phyloP scores from a whole-genome alignment of 2,888 invertebrate genomes.

The Achlya flavicornis region DNA sequence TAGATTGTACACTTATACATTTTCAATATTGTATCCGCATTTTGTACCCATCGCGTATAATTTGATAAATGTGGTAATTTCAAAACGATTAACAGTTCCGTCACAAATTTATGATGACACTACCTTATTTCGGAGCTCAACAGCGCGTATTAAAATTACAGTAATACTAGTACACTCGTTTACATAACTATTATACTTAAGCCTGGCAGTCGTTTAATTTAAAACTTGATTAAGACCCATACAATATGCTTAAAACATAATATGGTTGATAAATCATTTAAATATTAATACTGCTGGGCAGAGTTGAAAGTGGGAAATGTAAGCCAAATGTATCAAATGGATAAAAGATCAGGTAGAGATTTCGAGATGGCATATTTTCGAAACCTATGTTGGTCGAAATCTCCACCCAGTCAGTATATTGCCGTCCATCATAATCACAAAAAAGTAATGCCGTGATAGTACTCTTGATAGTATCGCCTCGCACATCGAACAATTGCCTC shows the following conservation, averaged over 20 bases:
- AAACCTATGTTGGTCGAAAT: too few species aligned
- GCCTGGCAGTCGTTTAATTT: neutral
- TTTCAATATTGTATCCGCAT: neutral
- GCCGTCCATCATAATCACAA: neutral
- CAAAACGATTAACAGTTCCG: neutral
- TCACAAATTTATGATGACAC: conserved; percentile 7
- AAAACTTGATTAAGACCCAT: too few species aligned
- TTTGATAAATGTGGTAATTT: neutral
- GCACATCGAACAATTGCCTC: too few species aligned
- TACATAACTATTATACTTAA: neutral
- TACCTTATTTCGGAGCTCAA: neutral
- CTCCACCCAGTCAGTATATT: too few species aligned
- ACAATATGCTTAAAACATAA: too few species aligned
- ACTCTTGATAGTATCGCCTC: too few species aligned
- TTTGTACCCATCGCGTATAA: neutral
- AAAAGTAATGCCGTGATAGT: too few species aligned
- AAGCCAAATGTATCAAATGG: neutral
- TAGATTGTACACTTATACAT: neutral
- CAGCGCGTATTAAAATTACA: neutral
- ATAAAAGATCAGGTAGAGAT: too few species aligned
- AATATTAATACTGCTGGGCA: too few species aligned
- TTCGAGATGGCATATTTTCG: too few species aligned
- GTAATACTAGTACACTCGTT: neutral
- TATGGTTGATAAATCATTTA: too few species aligned
- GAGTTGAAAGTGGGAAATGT: too few species aligned